Percentiles rank a stretch among this genome's conserved stretches.
Conservation (phyloP, 1,140 invertebrate species). For the Lasaia peninsularis region DNA sequence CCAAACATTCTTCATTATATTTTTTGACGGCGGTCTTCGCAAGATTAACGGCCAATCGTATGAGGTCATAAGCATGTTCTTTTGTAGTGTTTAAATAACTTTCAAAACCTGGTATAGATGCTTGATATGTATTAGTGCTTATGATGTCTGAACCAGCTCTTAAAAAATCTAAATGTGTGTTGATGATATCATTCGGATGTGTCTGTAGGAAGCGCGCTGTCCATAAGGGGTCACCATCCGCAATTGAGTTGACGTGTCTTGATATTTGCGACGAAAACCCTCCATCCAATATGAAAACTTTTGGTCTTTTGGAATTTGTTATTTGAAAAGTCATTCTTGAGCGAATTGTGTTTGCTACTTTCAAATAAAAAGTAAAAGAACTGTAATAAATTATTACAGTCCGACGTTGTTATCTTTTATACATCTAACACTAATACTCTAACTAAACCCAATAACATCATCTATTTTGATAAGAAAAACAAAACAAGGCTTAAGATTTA, state of each 20-base stretch:
- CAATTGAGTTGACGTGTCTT: slow-evolving; percentile 79
- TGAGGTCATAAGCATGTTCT: slow-evolving; percentile 81
- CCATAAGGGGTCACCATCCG: slow-evolving; percentile 88
- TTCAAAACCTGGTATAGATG: slow-evolving; percentile 86
- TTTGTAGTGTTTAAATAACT: slow-evolving; percentile 81
- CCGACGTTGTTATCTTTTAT: not conserved
- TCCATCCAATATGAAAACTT: slow-evolving; percentile 79
- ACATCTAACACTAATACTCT: too few relatives aligned
- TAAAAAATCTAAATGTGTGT: slow-evolving; percentile 87
- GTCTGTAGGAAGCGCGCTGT: slow-evolving; percentile 84
- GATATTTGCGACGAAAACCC: slow-evolving; percentile 87
- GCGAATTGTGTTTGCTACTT: too few relatives aligned
- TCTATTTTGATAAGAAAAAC: too few relatives aligned
- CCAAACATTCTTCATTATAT: slow-evolving; percentile 74
- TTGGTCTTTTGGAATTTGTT: not conserved
- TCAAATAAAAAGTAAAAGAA: too few relatives aligned
- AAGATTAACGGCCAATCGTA: slow-evolving; percentile 83
- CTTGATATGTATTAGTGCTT: slow-evolving; percentile 93
- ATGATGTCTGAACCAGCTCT: slow-evolving; percentile 89
- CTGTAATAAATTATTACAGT: too few relatives aligned
- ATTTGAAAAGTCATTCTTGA: not conserved
- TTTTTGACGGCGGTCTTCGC: slow-evolving; percentile 80
- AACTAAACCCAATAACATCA: too few relatives aligned
- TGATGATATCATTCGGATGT: slow-evolving; percentile 83
- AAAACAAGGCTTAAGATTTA: too few relatives aligned